Evolutionary conservation across 1,140 invertebrate species (phyloP).

Genomic region (Maniola jurtina): DNA sequence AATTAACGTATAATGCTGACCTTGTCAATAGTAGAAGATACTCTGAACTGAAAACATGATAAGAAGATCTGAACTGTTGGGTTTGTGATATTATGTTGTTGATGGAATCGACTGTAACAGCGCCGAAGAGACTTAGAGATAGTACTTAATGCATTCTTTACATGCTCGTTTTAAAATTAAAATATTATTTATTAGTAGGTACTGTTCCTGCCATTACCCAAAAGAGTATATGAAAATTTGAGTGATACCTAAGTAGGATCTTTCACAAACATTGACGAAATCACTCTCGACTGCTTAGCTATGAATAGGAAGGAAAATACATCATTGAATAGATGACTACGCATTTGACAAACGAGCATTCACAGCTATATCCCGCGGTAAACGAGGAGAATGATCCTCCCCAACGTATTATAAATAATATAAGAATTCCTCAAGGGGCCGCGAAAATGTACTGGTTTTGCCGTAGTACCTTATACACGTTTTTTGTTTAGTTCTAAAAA

Average conservation of each 20-base stretch:
- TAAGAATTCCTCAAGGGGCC: conserved; percentile 64
- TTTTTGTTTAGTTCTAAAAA: conserved; percentile 46
- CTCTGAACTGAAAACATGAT: too few species aligned
- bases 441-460: conserved; percentile 69
- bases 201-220: too few species aligned
- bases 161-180: too few species aligned
- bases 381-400: conserved; percentile 74
- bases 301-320: conserved; percentile 67
- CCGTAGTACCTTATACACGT: conserved; percentile 50
- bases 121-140: too few species aligned
- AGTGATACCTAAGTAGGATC: background rate
- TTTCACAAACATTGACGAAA: conserved; percentile 29
- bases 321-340: conserved; percentile 76
- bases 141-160: too few species aligned
- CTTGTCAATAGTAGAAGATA: too few species aligned
- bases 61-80: too few species aligned
- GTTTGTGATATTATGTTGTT: too few species aligned
- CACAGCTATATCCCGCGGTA: conserved; percentile 70
- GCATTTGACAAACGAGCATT: conserved; percentile 77
- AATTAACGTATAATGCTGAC: too few species aligned
- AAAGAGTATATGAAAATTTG: background rate
- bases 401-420: conserved; percentile 75
- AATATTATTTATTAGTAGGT: too few species aligned
- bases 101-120: too few species aligned
- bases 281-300: conserved; percentile 47